These are phyloP conservation scores for Austrofundulus limnaeus DNA, from an alignment of 2,113 vertebrate species.

Conservation along the genomic window DNA sequence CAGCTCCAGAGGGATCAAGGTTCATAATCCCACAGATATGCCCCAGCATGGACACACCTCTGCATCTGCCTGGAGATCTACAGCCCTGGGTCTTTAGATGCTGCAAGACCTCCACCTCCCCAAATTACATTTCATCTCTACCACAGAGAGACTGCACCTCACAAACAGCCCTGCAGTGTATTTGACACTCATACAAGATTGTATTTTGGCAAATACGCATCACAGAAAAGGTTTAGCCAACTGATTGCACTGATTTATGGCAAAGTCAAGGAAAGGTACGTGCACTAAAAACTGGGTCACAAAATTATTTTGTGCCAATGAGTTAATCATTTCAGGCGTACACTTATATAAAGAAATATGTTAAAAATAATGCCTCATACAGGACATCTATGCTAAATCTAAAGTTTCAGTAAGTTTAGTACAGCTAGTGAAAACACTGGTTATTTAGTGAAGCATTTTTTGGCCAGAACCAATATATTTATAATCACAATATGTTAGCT, in stretches of 20 bases:
- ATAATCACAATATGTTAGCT: not conserved
- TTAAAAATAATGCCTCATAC: too few species aligned
- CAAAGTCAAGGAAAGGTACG: not conserved
- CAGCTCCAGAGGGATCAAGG: slow-evolving; percentile 67
- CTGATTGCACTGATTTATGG: slow-evolving; percentile 12
- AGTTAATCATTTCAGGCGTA: not conserved
- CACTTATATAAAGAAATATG: too few species aligned
- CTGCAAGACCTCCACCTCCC: slow-evolving; percentile 39
- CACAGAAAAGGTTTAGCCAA: slow-evolving; percentile 13
- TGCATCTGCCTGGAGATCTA: slow-evolving; percentile 52
- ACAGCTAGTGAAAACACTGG: too few species aligned
- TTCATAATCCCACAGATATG: slow-evolving; percentile 67
- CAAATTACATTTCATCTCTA: slow-evolving; percentile 63
- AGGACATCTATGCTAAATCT: not conserved
- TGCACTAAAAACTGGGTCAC: too few species aligned
- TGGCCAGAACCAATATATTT: not conserved
- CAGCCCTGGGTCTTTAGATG: slow-evolving; percentile 34
- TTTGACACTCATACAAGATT: slow-evolving; percentile 40
- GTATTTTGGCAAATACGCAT: slow-evolving; percentile 14
- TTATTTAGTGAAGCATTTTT: not conserved
- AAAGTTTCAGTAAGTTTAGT: not conserved
- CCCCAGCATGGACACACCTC: slow-evolving; percentile 59
- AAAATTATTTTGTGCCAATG: not conserved
- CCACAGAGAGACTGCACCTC: slow-evolving; percentile 45
- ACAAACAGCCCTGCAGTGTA: slow-evolving; percentile 23